Base-by-base conservation (phyloP, 1,140 invertebrate species). In the Sitophilus oryzae region DNA sequence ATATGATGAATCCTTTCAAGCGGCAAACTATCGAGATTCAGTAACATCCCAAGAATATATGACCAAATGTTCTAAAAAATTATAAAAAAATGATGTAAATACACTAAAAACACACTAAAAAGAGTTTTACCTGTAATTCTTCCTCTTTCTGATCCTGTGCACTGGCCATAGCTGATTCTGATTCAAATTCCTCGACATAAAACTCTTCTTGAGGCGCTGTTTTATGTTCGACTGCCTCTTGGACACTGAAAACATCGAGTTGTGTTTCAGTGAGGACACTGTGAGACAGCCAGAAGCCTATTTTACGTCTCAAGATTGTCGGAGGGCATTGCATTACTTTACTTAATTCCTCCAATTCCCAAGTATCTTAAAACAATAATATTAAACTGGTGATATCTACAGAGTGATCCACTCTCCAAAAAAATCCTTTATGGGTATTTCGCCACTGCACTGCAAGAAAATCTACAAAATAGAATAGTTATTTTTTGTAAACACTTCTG, bases 11-110 rank as follows among this genome's bases (percentile, higher is more conserved):
- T 97, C 45, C 95, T 76, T 61, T 97, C 93, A 36, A 97, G 74
- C 1, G 93, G 87, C 67, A 98, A 78, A 1, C 89, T 91, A 61
- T 96, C 93, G 48, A 98, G 76, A 77, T 97, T 98, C 0, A 93
- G 94, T 20, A 98, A 73, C 93, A 98, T 96, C 6, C 93, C 93
- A 30, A 94, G 87, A 66, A 96, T 95, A 65, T 97, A 97, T 0
- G 91, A 92, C 93, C 93, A 97, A 65, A 93, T 93, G 8, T 92
- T 89, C 75, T 81, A 52, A 41, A 65, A 44, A 62, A n/a, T n/a
- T n/a, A n/a, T n/a, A n/a, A n/a, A n/a, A n/a, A n/a, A n/a, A n/a
- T n/a, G n/a, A n/a, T n/a, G n/a, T n/a, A n/a, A n/a, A n/a, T n/a
- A n/a, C n/a, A n/a, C n/a, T n/a, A n/a, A n/a, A n/a, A n/a, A n/a